Evolutionary conservation across 2,113 vertebrate species (phyloP), one percentile per base, ranked within the genome.

Genomic region (Seriola aureovittata): DNA sequence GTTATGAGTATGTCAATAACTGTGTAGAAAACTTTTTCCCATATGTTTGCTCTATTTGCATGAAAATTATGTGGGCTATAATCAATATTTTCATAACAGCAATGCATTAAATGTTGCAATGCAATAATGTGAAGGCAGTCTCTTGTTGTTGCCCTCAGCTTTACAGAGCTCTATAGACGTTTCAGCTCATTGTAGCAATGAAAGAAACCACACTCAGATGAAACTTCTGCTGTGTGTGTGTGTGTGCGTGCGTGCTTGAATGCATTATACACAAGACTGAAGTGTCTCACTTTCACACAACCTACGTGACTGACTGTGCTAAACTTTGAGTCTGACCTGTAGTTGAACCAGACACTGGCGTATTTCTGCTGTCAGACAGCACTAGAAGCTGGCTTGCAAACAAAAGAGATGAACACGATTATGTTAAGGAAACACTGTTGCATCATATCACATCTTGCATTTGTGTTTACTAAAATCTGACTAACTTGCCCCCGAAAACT

Each of bases 261-360:
- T 55, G 1, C 7, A 23, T 46, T n/a, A 14, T 12, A 46, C 25
- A 57, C 32, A 71, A 60, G 14, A 60, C 52, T 66, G 32, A 60
- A 69, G 38, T 29, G 46, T 52, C 50, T 9, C 19, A 9, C 50
- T 21, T 52, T 52, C 50, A 52, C 19, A 52, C 17, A n/a, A n/a
- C 6, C 50, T 42, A 2, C 40, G 40, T 42, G 40, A 42, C 40
- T 42, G 40, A 42, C 40, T 8, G 40, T 11, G 40, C 9, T 42
- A 10, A 42, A 42, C 40, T 29, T 29, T 52, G 54, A 66, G 11
- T 71, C 32, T 80, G 64, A 82, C 82, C 78, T 52, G 52, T 34
- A 42, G 67, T 9, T 85, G 75, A 89, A 89, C 82, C 36, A 16
- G 4, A 40, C 48, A 42, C 23, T 29, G 17, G 48, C 54, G 73